Evolutionary conservation across 2,888 invertebrate genomes (phyloP).

Genomic region (Pseudanteris insignis): DNA sequence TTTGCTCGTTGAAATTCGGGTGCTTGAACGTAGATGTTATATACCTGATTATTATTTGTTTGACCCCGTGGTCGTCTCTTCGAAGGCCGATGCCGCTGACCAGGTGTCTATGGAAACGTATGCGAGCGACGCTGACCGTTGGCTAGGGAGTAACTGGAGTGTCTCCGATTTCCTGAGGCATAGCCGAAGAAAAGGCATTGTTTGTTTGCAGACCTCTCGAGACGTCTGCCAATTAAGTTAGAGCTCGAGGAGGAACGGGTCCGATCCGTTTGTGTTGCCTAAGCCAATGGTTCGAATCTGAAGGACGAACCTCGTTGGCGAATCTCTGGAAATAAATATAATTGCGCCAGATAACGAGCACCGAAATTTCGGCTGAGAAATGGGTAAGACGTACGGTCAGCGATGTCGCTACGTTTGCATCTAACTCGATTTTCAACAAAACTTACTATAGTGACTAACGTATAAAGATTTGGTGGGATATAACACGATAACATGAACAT

Average conservation of each 20-base stretch:
- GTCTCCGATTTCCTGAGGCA: slow-evolving; percentile 14
- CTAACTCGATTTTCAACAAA: slow-evolving; percentile 39
- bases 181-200: slow-evolving; percentile 26
- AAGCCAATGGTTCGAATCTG: neutral
- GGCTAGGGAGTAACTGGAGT: neutral
- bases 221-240: slow-evolving; percentile 60
- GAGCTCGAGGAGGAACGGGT: slow-evolving; percentile 14
- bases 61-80: slow-evolving; percentile 17
- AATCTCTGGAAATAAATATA: no score
- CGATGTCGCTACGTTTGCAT: slow-evolving; percentile 10
- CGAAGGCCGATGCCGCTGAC: slow-evolving; percentile 46
- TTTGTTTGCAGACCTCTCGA: slow-evolving; percentile 54
- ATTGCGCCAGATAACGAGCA: neutral
- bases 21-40: slow-evolving; percentile 21
- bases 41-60: slow-evolving; percentile 26
- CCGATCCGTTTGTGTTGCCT: neutral
- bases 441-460: slow-evolving; percentile 39
- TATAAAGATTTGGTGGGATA: slow-evolving; percentile 46
- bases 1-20: slow-evolving; percentile 17
- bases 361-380: neutral
- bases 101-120: slow-evolving; percentile 51
- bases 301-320: neutral
- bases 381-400: slow-evolving; percentile 1
- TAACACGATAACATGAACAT: slow-evolving; percentile 38
- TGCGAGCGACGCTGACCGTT: slow-evolving; percentile 21